Evolutionary conservation across 92 coral and sea anemone species (phyloP), one percentile per base, ranked within the genome.

Genomic region (Ricordea florida): DNA sequence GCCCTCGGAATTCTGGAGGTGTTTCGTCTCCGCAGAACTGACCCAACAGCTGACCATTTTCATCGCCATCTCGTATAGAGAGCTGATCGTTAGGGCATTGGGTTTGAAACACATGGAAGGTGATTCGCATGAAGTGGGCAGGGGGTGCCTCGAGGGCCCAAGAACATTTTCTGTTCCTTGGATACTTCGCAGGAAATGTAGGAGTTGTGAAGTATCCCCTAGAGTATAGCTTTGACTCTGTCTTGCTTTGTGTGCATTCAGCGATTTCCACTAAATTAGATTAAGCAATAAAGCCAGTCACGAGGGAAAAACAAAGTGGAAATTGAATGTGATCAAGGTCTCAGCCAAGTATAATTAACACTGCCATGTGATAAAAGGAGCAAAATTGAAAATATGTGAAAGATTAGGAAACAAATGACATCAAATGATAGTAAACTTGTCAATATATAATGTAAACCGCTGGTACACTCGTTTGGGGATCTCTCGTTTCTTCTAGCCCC

Each of bases 131-230:
- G 38, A 80, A 34, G 36, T 80, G 49, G 11, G 45, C 80, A 18
- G 74, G 66, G 5, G 86, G 86, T 5, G 86, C 80, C 57, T 76
- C 43, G 45, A 80, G 63, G 23, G 65, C 21, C 86, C 86, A 80
- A n/a, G 72, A 51, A 33, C 83, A 77, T 28, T 40, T 36, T 11
- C 52, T 25, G 55, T 62, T 47, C 5, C 34, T 22, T 17, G 74
- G 83, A 27, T 77, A 77, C 70, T 24, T 40, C 3, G 35, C 20
- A 16, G 70, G 70, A 34, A 22, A 42, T 5, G 70, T 25, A 14
- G 70, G 70, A 23, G 50, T 40, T 11, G 70, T 40, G 37, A 62
- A 4, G 53, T 62, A 24, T 18, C 70, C 70, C 36, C 36, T 41
- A 10, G 70, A 24, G 32, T 37, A 62, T 1, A 62, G 70, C 10